These are phyloP conservation scores for Oreochromis mossambicus DNA, from an alignment of 2,797 vertebrate species.

Conservation along the genomic window DNA sequence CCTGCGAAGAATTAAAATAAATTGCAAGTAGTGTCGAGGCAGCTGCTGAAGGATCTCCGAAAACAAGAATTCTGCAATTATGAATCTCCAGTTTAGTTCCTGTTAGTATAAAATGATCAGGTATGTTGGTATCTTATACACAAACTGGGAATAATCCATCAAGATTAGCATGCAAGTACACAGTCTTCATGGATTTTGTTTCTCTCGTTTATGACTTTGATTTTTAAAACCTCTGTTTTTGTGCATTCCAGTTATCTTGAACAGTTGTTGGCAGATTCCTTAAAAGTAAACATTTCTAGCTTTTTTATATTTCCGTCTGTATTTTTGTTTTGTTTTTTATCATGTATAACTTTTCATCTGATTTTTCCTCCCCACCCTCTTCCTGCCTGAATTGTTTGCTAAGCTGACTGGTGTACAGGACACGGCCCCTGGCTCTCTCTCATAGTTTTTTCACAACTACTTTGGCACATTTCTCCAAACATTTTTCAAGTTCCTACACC, in stretches of 20 bases:
- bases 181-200: not conserved
- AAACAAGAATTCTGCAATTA: not conserved
- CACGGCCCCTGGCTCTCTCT: not conserved
- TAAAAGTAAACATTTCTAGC: not conserved
- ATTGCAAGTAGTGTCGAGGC: not conserved
- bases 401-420: not conserved
- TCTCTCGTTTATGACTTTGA: accelerated
- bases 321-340: not conserved
- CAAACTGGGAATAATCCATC: not conserved
- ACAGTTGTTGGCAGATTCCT: not conserved
- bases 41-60: not conserved
- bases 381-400: not conserved
- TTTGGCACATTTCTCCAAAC: not conserved
- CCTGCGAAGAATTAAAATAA: not conserved
- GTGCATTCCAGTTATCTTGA: not conserved
- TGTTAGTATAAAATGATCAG: not conserved
- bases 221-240: not conserved
- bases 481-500: not conserved
- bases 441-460: not conserved
- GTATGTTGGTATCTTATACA: not conserved
- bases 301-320: not conserved
- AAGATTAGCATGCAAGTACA: not conserved
- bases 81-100: not conserved
- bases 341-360: not conserved
- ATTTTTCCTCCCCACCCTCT: not conserved